Conservation (phyloP, 2,888 invertebrate genomes). For the Drosophila prolongata region DNA sequence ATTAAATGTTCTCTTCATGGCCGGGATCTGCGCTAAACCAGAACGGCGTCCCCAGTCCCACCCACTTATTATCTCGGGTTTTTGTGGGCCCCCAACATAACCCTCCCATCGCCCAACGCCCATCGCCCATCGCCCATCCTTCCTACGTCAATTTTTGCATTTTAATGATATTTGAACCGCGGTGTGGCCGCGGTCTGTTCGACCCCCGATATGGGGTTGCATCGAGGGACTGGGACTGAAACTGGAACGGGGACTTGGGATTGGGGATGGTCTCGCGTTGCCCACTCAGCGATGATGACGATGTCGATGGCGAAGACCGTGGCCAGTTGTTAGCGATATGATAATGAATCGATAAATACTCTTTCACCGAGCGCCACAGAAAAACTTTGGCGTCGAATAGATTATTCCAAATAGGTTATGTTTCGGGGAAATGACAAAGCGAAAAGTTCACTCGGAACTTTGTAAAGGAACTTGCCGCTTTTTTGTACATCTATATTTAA, state of each 20-base stretch:
- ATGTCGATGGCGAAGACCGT: conserved; percentile 12
- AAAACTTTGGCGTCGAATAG: conserved; percentile 5
- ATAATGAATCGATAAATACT: conserved; percentile 43
- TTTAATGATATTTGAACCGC: conserved; percentile 75
- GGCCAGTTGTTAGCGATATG: conserved; percentile 34
- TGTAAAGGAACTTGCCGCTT: background rate
- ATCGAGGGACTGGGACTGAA: conserved; percentile 2
- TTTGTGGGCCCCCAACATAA: background rate
- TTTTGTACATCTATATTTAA: conserved; percentile 30
- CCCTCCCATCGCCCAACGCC: background rate
- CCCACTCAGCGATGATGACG: conserved; percentile 21
- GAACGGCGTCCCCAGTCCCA: background rate
- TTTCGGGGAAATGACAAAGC: conserved; percentile 34
- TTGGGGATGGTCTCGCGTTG: conserved; percentile 16
- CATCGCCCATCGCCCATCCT: too few species aligned
- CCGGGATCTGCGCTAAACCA: conserved; percentile 16
- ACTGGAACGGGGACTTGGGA: background rate
- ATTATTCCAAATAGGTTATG: conserved; percentile 18
- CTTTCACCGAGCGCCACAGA: conserved; percentile 3
- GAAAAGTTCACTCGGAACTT: conserved; percentile 24
- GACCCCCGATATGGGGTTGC: conserved; percentile 31
- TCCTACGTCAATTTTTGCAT: conserved; percentile 71
- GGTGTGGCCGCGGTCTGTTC: conserved; percentile 43
- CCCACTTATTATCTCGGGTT: conserved; percentile 26
- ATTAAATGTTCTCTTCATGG: conserved; percentile 69